Evolutionary conservation across 1,140 invertebrate genomes (phyloP).

Genomic region (Andrena cerasifolii): DNA sequence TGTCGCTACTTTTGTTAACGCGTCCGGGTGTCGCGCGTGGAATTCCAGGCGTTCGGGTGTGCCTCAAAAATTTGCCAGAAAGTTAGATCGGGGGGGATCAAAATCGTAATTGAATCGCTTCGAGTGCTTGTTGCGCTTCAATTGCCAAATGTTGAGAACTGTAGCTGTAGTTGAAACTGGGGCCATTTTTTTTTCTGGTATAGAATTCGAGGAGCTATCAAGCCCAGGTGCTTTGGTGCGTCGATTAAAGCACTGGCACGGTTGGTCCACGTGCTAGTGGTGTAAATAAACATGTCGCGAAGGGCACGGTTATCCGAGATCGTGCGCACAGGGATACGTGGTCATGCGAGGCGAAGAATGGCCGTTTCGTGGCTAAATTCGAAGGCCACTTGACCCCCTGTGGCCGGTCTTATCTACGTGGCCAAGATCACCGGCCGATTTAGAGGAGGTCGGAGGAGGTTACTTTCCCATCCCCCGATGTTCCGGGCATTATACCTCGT

Average conservation of each 20-base stretch:
- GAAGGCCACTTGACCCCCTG: not conserved
- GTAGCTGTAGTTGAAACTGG: too few species aligned
- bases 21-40: too few species aligned
- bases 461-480: not conserved
- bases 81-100: too few species aligned
- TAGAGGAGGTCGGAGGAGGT: not conserved
- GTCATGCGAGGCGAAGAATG: not conserved
- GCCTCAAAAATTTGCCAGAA: too few species aligned
- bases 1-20: not conserved
- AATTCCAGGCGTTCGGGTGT: too few species aligned
- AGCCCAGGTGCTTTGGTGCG: too few species aligned
- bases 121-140: too few species aligned
- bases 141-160: too few species aligned
- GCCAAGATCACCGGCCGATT: slow-evolving; percentile 15
- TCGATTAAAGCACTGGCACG: not conserved
- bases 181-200: too few species aligned
- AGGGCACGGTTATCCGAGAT: not conserved
- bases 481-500: not conserved
- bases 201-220: too few species aligned
- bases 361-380: not conserved
- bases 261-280: not conserved
- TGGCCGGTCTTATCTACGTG: slow-evolving; percentile 4
- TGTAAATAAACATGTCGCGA: slow-evolving; percentile 8
- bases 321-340: slow-evolving; percentile 12
- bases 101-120: too few species aligned